Percentiles rank a stretch among this genome's conserved stretches.
Evolutionary conservation across 2,113 vertebrate species (phyloP).

Genomic region (Henicopernis longicauda): DNA sequence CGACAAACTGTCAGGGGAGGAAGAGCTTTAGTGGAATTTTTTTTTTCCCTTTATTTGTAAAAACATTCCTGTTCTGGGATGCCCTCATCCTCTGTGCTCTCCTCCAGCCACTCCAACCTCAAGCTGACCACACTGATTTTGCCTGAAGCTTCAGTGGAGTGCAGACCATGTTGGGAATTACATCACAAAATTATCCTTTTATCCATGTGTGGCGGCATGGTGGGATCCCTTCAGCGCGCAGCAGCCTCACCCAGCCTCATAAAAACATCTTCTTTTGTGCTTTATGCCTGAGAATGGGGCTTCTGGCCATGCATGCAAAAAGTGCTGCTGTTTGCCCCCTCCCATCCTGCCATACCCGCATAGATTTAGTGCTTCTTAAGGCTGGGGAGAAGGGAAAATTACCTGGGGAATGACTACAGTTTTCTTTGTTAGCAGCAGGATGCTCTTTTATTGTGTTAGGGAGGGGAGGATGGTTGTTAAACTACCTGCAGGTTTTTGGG

Average conservation of each 20-base stretch:
- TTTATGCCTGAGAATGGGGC: background rate
- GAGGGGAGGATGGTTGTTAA: background rate
- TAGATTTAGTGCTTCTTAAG: background rate
- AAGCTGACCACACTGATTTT: background rate
- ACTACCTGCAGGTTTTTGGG: background rate
- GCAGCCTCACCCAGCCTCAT: background rate
- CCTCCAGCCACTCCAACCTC: background rate
- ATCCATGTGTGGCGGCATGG: background rate
- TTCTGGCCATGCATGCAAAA: background rate
- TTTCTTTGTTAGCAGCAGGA: background rate
- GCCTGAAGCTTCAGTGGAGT: background rate
- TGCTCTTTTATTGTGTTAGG: background rate
- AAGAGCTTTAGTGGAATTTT: background rate
- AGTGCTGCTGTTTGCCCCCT: background rate
- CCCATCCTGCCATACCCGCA: rapidly evolving
- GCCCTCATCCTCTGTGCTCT: background rate
- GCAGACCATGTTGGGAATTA: background rate
- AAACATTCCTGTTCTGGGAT: background rate
- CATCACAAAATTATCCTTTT: background rate
- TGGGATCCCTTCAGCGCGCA: background rate
- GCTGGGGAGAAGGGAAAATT: background rate
- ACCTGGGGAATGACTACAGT: background rate
- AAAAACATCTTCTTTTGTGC: background rate
- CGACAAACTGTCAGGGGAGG: background rate
- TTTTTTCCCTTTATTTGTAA: background rate